Conservation (phyloP, 1,140 invertebrate genomes). For the Diabrotica virgifera region DNA sequence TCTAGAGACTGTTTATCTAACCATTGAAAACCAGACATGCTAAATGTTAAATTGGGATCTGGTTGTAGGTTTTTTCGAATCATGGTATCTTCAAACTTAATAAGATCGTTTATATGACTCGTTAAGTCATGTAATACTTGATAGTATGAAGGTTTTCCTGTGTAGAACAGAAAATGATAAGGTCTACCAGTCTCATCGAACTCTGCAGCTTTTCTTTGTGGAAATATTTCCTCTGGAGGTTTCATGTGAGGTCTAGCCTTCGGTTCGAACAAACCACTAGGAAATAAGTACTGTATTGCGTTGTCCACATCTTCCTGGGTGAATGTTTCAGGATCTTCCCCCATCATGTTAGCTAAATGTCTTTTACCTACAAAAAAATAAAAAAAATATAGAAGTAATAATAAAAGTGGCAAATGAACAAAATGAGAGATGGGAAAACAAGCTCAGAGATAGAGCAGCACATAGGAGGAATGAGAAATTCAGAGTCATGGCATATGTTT, state of each 20-base stretch:
- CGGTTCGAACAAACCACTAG: slow-evolving; percentile 82
- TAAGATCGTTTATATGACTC: slow-evolving; percentile 61
- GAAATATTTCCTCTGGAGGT: slow-evolving; percentile 81
- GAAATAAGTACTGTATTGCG: slow-evolving; percentile 88
- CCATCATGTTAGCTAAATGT: slow-evolving; percentile 99
- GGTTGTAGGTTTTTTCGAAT: slow-evolving; percentile 57
- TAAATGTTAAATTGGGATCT: slow-evolving; percentile 57
- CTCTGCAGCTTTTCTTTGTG: slow-evolving; percentile 80
- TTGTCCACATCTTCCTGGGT: slow-evolving; percentile 85
- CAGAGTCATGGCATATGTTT: no score
- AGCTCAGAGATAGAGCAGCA: no score
- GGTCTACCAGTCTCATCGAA: slow-evolving; percentile 88
- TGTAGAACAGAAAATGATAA: slow-evolving; percentile 88
- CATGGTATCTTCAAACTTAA: slow-evolving; percentile 68
- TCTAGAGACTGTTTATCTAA: slow-evolving; percentile 67
- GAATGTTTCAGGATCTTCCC: slow-evolving; percentile 81
- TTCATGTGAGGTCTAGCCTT: slow-evolving; percentile 82
- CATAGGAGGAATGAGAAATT: no score
- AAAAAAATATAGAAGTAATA: no score
- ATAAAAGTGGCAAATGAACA: no score
- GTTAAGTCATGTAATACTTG: slow-evolving; percentile 72
- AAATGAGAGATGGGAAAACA: no score
- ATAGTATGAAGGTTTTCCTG: slow-evolving; percentile 79
- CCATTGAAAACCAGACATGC: slow-evolving; percentile 61
- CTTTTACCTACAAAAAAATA: no score